Base-by-base conservation (phyloP, 2,113 vertebrate species). In the Tyrannus savana region DNA sequence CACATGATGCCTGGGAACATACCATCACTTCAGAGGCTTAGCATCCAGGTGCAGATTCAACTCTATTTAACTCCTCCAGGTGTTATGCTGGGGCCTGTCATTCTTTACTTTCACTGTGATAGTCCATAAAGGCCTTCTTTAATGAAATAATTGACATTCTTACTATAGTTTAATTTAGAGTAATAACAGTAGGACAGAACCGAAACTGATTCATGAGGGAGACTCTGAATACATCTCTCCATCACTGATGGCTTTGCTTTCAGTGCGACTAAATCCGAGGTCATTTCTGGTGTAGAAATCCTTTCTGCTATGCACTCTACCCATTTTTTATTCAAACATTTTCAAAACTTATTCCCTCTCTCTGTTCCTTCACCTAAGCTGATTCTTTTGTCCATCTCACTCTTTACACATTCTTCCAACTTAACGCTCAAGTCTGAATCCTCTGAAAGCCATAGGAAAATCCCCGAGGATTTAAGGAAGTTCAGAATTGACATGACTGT, bases 251-350 rank as follows among this genome's bases (percentile, higher is more conserved):
- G 41, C 84, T 84, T 89, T 49, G 17, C 66, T 96, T 95, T 87
- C 74, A 76, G 4, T 59, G 62, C 93, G 93, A 95, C 87, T 95
- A 93, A 94, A 64, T 19, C 44, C 37, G 31, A 74, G 37, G n/a
- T 89, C 1, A 84, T 42, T 92, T 71, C 55, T 91, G 33, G 35
- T 58, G 23, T 84, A 59, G 35, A 77, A 79, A 68, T 67, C 11
- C 15, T 53, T 83, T 77, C 55, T 47, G 12, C 28, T 77, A 7
- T 2, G 28, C 21, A 46, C 8, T 50, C 31, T 73, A 25, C 6
- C 21, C 7, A 17, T 62, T 46, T 88, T 72, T 44, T 14, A 6
- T 44, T 66, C 24, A 66, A 58, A 19, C 4, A 8, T 56, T 80
- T 67, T 47, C 30, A 91, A 83, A 80, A 63, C 28, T 77, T 53